These are phyloP conservation scores for Amorpha juglandis DNA, from an alignment of 2,888 invertebrate genomes.

Conservation along the genomic window DNA sequence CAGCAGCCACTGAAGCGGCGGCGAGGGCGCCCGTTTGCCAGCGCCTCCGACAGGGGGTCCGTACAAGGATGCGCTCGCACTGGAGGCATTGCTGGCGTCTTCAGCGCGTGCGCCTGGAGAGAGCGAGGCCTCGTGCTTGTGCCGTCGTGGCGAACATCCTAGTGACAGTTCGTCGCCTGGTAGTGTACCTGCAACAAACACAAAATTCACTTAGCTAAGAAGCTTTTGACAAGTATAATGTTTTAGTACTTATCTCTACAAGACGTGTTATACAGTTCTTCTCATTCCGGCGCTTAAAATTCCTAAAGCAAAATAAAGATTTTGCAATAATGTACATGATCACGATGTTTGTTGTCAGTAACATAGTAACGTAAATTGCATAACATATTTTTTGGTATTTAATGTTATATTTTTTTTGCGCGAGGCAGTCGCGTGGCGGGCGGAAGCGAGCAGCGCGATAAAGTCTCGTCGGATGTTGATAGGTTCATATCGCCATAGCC, in stretches of 20 bases:
- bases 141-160: conserved; percentile 82
- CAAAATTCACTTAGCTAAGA: neutral
- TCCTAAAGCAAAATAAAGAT: neutral
- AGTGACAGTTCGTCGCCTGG: conserved; percentile 91
- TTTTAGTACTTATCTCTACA: neutral
- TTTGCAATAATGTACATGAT: neutral
- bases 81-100: conserved; percentile 89
- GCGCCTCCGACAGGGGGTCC: conserved; percentile 75
- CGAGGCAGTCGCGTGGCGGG: conserved; percentile 38
- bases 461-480: conserved; percentile 71
- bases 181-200: conserved; percentile 88
- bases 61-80: conserved; percentile 85
- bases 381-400: conserved; percentile 10
- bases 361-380: neutral
- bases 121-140: conserved; percentile 86
- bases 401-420: conserved; percentile 37
- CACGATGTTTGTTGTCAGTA: neutral
- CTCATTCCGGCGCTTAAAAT: neutral
- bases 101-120: conserved; percentile 89
- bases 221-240: neutral
- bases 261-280: too few relatives aligned
- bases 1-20: conserved; percentile 89
- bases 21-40: conserved; percentile 78
- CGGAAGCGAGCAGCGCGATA: conserved; percentile 63
- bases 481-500: conserved; percentile 55